These are phyloP conservation scores for Dendropsophus ebraccatus DNA, from an alignment of 2,113 vertebrate species.

Conservation along the genomic window DNA sequence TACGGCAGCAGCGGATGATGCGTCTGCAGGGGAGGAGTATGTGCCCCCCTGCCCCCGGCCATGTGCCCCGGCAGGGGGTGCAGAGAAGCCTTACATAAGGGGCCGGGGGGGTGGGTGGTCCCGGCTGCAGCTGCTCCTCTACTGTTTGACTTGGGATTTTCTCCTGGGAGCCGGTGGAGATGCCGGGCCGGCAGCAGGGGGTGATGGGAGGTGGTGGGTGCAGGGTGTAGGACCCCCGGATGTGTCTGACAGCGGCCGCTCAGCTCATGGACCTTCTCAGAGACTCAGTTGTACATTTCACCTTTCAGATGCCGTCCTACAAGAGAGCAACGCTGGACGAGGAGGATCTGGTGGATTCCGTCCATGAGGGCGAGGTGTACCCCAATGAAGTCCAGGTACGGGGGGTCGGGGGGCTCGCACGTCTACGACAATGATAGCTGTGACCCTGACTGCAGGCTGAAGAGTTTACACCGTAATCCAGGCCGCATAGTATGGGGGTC, in stretches of 20 bases:
- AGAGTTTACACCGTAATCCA: no score
- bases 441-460: no score
- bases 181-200: not conserved
- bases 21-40: not conserved
- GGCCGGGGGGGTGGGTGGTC: not conserved
- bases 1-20: not conserved
- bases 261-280: constrained; percentile 75
- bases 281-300: constrained; percentile 79
- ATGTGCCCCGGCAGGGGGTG: not conserved
- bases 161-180: not conserved
- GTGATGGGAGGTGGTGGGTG: not conserved
- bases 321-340: constrained; percentile 92
- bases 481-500: no score
- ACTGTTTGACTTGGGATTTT: not conserved
- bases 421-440: no score
- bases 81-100: constrained; percentile 9
- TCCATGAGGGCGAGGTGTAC: constrained; percentile 80
- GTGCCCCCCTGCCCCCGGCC: not conserved
- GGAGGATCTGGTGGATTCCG: constrained; percentile 88
- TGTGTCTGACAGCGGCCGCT: not conserved
- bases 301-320: constrained; percentile 93
- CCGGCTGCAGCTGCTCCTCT: not conserved
- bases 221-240: not conserved
- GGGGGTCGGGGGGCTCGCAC: no score
- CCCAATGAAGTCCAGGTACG: constrained; percentile 85